phyloP scores from a whole-genome alignment of 1,140 invertebrate genomes.

The Drosophila malerkotliana region DNA sequence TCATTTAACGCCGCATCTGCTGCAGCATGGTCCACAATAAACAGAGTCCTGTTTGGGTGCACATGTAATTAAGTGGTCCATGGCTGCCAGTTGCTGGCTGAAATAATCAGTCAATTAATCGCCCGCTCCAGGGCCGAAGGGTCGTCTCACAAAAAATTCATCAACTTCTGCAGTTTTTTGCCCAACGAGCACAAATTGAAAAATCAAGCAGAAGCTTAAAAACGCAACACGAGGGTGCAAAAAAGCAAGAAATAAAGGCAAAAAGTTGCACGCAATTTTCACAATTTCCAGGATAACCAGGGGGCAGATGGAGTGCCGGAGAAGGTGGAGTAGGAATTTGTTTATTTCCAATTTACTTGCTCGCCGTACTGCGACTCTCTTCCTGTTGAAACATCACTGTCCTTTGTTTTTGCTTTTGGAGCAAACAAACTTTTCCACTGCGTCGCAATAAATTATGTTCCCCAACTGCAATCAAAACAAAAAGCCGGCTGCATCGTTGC shows the following conservation, averaged over 20 bases:
- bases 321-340: slow-evolving; percentile 32
- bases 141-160: slow-evolving; percentile 36
- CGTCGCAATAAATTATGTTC: slow-evolving; percentile 72
- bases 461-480: slow-evolving; percentile 76
- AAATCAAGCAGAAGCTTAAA: slow-evolving; percentile 42
- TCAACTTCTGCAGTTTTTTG: slow-evolving; percentile 37
- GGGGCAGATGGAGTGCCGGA: not conserved
- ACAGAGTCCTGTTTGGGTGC: slow-evolving; percentile 9
- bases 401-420: slow-evolving; percentile 33
- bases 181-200: slow-evolving; percentile 35
- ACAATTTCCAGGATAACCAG: slow-evolving; percentile 15
- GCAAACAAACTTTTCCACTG: slow-evolving; percentile 55
- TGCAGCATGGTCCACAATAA: slow-evolving; percentile 22
- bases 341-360: slow-evolving; percentile 61
- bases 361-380: not conserved
- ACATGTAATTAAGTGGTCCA: slow-evolving; percentile 35
- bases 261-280: slow-evolving; percentile 67
- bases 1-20: slow-evolving; percentile 28
- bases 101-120: slow-evolving; percentile 68
- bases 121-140: slow-evolving; percentile 1
- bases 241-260: slow-evolving; percentile 9
- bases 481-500: slow-evolving; percentile 42
- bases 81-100: slow-evolving; percentile 34
- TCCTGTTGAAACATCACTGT: slow-evolving; percentile 42
- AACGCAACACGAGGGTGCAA: not conserved